phyloP scores from a whole-genome alignment of 53 echinoderm and acorn worm genomes.

The Pentamera pediparva region DNA sequence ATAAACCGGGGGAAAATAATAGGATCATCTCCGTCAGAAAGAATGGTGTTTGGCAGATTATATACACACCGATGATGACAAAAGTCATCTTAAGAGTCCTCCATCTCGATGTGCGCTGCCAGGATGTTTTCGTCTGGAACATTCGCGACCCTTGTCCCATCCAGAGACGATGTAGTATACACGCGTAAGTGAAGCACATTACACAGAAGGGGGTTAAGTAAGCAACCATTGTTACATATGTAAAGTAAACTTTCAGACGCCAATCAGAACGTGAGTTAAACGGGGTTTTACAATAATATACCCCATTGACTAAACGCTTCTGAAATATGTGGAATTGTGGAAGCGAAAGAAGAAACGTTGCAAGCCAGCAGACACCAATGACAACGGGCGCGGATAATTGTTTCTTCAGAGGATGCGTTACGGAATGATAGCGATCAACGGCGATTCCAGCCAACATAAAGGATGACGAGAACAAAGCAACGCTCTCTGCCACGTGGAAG shows the following conservation, averaged over 20 bases:
- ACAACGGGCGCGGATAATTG: conserved; percentile 56
- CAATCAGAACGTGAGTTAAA: conserved; percentile 30
- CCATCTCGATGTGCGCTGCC: conserved; percentile 84
- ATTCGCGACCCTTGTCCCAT: conserved; percentile 62
- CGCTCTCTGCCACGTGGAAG: conserved; percentile 60
- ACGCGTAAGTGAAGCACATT: conserved; percentile 71
- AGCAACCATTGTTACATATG: conserved; percentile 61
- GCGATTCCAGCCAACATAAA: conserved; percentile 93
- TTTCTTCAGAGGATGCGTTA: conserved; percentile 77
- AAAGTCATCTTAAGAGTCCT: conserved; percentile 94
- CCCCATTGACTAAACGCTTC: conserved; percentile 23
- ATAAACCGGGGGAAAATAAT: conserved; percentile 8
- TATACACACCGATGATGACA: conserved; percentile 85
- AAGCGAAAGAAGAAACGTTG: conserved; percentile 53
- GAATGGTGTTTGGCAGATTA: conserved; percentile 80
- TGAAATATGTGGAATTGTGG: conserved; percentile 78
- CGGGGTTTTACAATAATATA: conserved; percentile 52
- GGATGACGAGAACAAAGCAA: conserved; percentile 78
- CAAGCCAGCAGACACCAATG: conserved; percentile 61
- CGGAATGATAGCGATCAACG: conserved; percentile 83
- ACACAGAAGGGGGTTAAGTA: conserved; percentile 76
- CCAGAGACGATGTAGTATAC: conserved; percentile 75
- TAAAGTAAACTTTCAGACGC: conserved; percentile 57
- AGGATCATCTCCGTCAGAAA: conserved; percentile 71
- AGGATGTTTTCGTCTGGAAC: conserved; percentile 77